Base-by-base conservation (phyloP, 2,113 vertebrate species). In the Phycodurus eques region DNA sequence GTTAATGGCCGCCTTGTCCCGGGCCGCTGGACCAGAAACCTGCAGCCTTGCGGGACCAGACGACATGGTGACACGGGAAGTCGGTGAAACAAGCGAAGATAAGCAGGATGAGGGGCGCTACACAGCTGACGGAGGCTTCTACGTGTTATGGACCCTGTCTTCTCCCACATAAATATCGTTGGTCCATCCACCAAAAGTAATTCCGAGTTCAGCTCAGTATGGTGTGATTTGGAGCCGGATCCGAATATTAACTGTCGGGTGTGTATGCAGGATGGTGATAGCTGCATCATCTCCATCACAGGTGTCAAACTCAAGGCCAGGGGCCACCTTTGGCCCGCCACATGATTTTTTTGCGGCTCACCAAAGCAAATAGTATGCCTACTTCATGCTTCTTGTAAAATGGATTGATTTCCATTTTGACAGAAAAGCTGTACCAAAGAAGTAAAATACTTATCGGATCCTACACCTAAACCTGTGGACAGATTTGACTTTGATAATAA, bases 1-100 rank as follows among this genome's bases (percentile, higher is more conserved):
- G 96, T 98, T 99, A 98, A 98, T 97, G 96, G 95, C 93, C 91
- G 92, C 92, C 94, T 98, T 98, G 96, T 98, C 93, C 93, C 61
- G 82, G 93, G 76, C 92, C 87, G 88, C 89, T 94, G 94, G 94
- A 94, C 94, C 96, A 96, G 96, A 98, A 98, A 96, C 85, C 91
- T 91, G 92, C 93, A 88, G 91, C 81, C 86, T 83, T 81, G 84
- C 75, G 62, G 79, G 88, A 85, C 64, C 19, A 79, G 78, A 75
- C 72, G 73, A 84, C 86, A 76, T 35, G 81, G 72, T 70, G 75
- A 84, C 86, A 86, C 35, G 67, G 78, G 70, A 88, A 83, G 77
- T 76, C 92, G 76, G 64, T 67, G 75, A 76, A 75, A 68, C 72
- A 56, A 67, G 69, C 70, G 47, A 70, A 5, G 62, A 56, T 60